Conservation (phyloP, 2,113 vertebrate genomes). For the Mesitornis unicolor region DNA sequence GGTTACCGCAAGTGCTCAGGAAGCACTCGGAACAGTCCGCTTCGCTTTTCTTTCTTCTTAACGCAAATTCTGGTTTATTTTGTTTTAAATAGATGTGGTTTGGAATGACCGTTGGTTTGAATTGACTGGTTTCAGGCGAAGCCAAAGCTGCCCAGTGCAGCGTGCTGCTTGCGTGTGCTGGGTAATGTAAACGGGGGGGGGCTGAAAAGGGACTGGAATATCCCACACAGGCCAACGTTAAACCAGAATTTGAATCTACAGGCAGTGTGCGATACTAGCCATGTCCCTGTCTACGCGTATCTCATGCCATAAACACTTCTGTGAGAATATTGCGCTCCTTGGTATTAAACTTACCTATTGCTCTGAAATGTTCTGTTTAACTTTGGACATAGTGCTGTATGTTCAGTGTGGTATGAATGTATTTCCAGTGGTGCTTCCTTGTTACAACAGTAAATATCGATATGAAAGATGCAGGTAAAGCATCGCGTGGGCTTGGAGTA, state of each 20-base stretch:
- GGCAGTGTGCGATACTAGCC: rapidly evolving
- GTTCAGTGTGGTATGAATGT: neutral
- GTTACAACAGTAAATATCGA: neutral
- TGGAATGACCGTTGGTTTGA: neutral
- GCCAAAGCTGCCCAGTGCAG: neutral
- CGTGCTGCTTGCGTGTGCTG: neutral
- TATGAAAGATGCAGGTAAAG: neutral
- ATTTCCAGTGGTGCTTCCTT: neutral
- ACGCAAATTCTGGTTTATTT: neutral
- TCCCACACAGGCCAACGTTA: neutral
- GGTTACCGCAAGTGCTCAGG: neutral
- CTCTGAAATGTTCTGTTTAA: neutral
- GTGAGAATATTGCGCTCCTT: neutral
- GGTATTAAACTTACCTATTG: neutral
- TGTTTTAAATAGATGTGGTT: rapidly evolving
- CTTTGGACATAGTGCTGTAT: rapidly evolving
- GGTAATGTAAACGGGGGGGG: neutral
- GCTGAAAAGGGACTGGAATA: neutral
- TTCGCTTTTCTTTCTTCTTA: neutral
- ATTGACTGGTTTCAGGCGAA: rapidly evolving
- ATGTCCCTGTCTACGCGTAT: neutral
- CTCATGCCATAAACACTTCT: neutral
- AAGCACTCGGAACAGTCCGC: neutral
- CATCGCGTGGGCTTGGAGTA: rapidly evolving
- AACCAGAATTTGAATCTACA: neutral